These are phyloP conservation scores for Dasyprocta punctata DNA, from an alignment of 2,113 vertebrate genomes.

Conservation along the genomic window DNA sequence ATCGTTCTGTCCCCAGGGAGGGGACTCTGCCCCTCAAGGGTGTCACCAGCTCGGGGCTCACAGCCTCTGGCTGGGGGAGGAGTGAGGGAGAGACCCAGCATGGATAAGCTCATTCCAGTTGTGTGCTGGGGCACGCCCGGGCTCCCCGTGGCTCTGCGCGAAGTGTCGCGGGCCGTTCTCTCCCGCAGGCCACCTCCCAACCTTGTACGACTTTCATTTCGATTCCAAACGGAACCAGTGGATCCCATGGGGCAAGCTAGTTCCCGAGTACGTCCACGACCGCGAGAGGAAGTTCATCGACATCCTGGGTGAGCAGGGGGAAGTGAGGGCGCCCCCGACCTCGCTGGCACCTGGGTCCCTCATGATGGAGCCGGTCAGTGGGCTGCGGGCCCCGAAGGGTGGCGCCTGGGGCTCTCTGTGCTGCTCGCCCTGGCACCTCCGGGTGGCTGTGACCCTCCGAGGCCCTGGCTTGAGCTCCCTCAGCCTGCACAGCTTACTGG, in stretches of 20 bases:
- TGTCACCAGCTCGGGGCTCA: rapidly evolving
- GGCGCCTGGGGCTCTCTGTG: rapidly evolving
- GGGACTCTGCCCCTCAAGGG: not conserved
- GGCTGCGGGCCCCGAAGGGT: not conserved
- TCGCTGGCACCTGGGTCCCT: not conserved
- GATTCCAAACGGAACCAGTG: slow-evolving; percentile 88
- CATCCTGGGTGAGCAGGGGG: slow-evolving; percentile 91
- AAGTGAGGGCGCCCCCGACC: rapidly evolving
- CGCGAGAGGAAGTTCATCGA: slow-evolving; percentile 91
- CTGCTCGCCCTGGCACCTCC: not conserved
- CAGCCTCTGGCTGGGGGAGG: not conserved
- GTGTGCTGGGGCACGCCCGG: rapidly evolving
- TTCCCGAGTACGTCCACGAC: slow-evolving; percentile 91
- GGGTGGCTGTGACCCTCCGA: not conserved
- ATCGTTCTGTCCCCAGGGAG: rapidly evolving
- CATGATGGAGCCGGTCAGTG: not conserved
- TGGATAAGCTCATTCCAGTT: not conserved
- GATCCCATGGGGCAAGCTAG: slow-evolving; percentile 93
- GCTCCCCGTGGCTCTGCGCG: not conserved
- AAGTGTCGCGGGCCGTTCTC: not conserved
- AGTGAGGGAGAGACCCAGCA: rapidly evolving
- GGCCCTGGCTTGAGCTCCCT: no score
- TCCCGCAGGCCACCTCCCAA: slow-evolving; percentile 91
- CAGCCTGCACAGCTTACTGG: not conserved
- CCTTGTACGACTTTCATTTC: slow-evolving; percentile 97